Percentiles rank a stretch among this genome's conserved stretches.
Conservation (phyloP, 1,140 invertebrate species). For the Zophobas morio region DNA sequence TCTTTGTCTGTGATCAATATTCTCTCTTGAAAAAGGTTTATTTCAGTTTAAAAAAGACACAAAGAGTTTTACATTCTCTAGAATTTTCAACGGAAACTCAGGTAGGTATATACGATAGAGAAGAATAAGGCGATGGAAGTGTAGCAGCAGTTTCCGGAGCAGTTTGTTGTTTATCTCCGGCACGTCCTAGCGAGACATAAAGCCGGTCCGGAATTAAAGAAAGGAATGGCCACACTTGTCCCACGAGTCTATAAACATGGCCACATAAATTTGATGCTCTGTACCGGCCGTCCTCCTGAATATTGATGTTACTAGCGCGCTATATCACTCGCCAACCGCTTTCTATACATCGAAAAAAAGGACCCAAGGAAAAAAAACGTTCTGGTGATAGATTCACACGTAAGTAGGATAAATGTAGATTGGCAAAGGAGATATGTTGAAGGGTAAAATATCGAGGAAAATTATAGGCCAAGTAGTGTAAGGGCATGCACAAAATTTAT, state of each 20-base stretch:
- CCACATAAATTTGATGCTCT: slow-evolving; percentile 65
- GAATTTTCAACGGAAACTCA: slow-evolving; percentile 30
- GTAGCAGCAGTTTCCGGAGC: slow-evolving; percentile 46
- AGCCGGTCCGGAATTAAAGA: slow-evolving; percentile 62
- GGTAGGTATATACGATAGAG: slow-evolving; percentile 23
- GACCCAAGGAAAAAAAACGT: slow-evolving; percentile 11
- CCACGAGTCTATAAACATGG: slow-evolving; percentile 65
- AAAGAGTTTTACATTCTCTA: slow-evolving; percentile 41
- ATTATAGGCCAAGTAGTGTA: too few relatives aligned
- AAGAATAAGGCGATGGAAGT: slow-evolving; percentile 38
- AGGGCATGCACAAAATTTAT: too few relatives aligned
- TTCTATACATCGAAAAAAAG: slow-evolving; percentile 23
- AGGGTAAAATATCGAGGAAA: not conserved
- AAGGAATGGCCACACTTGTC: slow-evolving; percentile 64
- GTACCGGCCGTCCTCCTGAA: slow-evolving; percentile 58
- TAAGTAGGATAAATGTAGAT: slow-evolving; percentile 18
- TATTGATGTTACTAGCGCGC: slow-evolving; percentile 62
- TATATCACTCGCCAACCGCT: slow-evolving; percentile 57
- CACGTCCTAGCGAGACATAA: slow-evolving; percentile 62
- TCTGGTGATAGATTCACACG: slow-evolving; percentile 39
- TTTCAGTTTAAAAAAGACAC: slow-evolving; percentile 8
- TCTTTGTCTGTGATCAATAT: slow-evolving; percentile 32
- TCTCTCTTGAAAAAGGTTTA: slow-evolving; percentile 4
- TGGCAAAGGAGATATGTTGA: not conserved
- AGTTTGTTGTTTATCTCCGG: slow-evolving; percentile 56